phyloP scores from a whole-genome alignment of 2,797 vertebrate genomes.

The Corythornis leucogaster region DNA sequence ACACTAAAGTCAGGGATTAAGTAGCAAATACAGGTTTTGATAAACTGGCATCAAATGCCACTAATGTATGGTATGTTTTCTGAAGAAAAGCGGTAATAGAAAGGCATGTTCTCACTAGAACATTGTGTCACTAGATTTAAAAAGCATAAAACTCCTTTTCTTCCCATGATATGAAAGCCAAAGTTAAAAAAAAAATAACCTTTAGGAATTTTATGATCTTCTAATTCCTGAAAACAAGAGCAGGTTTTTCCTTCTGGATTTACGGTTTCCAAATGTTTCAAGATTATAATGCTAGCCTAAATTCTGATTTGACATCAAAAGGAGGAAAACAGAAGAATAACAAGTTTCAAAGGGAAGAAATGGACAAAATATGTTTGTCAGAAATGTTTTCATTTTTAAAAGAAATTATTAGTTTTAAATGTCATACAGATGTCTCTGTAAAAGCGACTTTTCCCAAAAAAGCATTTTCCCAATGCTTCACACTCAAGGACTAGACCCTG shows the following conservation, averaged over 20 bases:
- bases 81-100: neutral
- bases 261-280: slow-evolving; percentile 39
- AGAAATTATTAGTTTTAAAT: neutral
- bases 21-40: neutral
- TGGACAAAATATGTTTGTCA: neutral
- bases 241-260: neutral
- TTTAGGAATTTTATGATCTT: slow-evolving; percentile 9
- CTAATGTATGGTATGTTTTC: neutral
- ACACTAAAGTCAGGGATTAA: neutral
- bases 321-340: neutral
- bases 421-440: neutral
- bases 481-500: neutral
- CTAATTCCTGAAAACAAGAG: neutral
- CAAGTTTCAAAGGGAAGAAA: neutral
- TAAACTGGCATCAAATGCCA: neutral
- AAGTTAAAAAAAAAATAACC: neutral
- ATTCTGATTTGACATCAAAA: slow-evolving; percentile 8
- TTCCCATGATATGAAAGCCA: neutral
- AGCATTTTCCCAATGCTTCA: neutral
- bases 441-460: neutral
- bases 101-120: neutral
- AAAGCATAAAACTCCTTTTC: neutral
- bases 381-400: neutral
- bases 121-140: neutral
- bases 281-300: neutral